Conservation (phyloP, 2,113 vertebrate genomes). For the Chaetops frenatus region DNA sequence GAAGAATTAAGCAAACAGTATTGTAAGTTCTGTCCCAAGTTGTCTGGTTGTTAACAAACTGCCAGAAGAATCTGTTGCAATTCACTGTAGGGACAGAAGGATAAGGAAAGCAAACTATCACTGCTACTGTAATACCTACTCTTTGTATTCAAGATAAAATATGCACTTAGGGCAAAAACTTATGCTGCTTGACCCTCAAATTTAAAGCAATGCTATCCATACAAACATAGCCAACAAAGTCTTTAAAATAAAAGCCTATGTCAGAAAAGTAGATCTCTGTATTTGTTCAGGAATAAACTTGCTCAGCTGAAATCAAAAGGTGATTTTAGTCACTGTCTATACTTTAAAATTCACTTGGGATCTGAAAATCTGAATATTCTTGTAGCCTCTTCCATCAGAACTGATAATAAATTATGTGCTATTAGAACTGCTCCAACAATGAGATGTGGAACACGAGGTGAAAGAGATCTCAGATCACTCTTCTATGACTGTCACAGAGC, state of each 20-base stretch:
- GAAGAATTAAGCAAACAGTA: neutral
- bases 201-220: neutral
- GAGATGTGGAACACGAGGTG: neutral
- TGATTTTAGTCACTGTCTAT: neutral
- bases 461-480: neutral
- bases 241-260: neutral
- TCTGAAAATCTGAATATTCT: neutral
- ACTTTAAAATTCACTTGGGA: neutral
- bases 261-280: fast-evolving
- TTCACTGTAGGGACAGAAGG: neutral
- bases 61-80: neutral
- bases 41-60: neutral
- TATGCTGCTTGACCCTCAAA: neutral
- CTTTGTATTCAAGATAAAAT: neutral
- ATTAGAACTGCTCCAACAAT: neutral
- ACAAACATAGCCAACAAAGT: neutral
- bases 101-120: neutral
- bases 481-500: neutral
- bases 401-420: neutral
- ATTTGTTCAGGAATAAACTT: neutral
- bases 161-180: neutral
- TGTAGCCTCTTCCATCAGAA: neutral
- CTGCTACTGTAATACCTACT: neutral
- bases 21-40: neutral
- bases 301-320: neutral